These are phyloP conservation scores for Heliconius eleuchia DNA, from an alignment of 1,140 invertebrate species.

Conservation along the genomic window DNA sequence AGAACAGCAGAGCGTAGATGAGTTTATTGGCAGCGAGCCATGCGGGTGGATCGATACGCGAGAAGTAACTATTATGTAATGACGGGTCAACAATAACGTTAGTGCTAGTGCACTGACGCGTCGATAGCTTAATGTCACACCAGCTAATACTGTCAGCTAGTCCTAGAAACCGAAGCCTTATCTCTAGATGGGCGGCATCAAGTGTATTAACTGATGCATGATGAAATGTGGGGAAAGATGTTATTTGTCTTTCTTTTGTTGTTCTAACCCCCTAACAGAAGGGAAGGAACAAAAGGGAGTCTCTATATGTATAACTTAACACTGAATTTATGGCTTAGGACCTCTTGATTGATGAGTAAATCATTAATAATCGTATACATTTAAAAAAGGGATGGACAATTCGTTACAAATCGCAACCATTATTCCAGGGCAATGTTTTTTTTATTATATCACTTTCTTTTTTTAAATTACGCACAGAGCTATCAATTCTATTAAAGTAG, in stretches of 20 bases:
- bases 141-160: conserved; percentile 12
- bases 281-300: neutral
- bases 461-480: no score
- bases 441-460: neutral
- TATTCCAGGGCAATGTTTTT: neutral
- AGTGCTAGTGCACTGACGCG: conserved; percentile 38
- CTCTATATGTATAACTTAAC: no score
- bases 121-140: conserved; percentile 28
- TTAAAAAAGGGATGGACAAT: neutral
- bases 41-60: conserved; percentile 65
- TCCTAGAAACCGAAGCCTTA: conserved; percentile 3
- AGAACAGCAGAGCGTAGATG: conserved; percentile 51
- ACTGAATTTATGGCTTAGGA: no score
- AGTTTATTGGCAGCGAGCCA: conserved; percentile 71
- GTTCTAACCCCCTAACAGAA: neutral
- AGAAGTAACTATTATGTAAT: conserved; percentile 69
- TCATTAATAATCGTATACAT: neutral
- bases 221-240: no score
- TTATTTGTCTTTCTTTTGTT: no score
- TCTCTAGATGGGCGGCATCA: neutral
- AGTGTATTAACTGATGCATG: no score
- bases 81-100: conserved; percentile 54
- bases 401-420: neutral
- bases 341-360: neutral
- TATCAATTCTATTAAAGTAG: no score